Percentiles rank a stretch among this genome's conserved stretches.
phyloP scores from a whole-genome alignment of 2,797 vertebrate species.

The Melopsittacus undulatus region DNA sequence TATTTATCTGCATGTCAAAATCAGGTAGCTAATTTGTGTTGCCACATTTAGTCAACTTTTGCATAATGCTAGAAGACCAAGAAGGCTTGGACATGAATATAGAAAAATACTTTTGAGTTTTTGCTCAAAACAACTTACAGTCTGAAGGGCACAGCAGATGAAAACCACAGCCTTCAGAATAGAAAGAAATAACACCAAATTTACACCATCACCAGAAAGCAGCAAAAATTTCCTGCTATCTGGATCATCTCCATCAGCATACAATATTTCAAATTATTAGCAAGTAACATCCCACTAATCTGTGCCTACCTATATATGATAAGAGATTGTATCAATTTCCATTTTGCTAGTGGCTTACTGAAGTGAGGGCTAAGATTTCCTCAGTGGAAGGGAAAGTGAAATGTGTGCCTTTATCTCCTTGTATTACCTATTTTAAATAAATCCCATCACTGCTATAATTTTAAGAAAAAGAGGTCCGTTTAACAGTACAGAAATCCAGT shows the following conservation, averaged over 20 bases:
- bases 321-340: neutral
- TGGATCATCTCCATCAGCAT: neutral
- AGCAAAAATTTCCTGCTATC: neutral
- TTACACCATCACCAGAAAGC: neutral
- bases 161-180: neutral
- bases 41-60: neutral
- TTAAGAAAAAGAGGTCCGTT: neutral
- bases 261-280: neutral
- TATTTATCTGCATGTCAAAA: neutral
- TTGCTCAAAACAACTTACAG: neutral
- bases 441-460: neutral
- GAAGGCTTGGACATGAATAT: neutral
- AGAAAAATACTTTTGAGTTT: neutral
- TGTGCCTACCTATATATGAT: neutral
- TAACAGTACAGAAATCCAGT: neutral
- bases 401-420: neutral
- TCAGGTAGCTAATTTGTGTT: neutral
- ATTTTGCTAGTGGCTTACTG: neutral
- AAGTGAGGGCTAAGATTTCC: neutral
- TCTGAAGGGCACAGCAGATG: neutral
- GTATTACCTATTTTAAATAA: neutral
- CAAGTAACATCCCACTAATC: neutral
- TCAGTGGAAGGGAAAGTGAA: neutral
- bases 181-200: constrained; percentile 1
- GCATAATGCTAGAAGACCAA: neutral